phyloP scores from a whole-genome alignment of 2,888 invertebrate genomes.

The Colletes collaris region DNA sequence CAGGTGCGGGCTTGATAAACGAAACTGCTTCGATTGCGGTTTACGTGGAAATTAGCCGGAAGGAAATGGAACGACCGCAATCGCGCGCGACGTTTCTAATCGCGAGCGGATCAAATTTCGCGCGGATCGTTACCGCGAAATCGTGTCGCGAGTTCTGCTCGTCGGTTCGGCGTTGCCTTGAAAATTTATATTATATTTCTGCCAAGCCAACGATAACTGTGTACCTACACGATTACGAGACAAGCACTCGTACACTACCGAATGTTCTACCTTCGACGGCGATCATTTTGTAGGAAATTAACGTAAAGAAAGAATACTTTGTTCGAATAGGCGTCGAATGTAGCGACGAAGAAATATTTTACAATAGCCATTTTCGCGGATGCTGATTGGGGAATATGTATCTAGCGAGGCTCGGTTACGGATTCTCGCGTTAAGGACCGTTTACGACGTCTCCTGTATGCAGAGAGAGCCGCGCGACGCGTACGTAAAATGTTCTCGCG shows the following conservation, averaged over 20 bases:
- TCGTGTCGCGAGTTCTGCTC: constrained; percentile 5
- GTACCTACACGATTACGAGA: background rate
- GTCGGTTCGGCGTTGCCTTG: constrained; percentile 1
- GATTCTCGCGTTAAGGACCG: background rate
- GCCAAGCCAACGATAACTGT: constrained; percentile 47
- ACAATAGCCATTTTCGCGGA: no score
- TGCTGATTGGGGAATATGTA: no score
- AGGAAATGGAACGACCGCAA: constrained; percentile 22
- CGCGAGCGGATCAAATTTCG: constrained; percentile 47
- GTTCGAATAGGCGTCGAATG: no score
- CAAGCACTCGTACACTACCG: no score
- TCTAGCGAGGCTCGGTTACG: no score
- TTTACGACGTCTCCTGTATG: constrained; percentile 36
- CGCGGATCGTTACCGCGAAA: constrained; percentile 35
- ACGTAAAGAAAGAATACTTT: no score
- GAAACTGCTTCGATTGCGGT: constrained; percentile 52
- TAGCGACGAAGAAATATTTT: no score
- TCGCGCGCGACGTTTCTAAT: constrained; percentile 28
- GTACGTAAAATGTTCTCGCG: constrained; percentile 25
- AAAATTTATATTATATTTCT: constrained; percentile 39
- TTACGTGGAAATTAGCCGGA: constrained; percentile 53
- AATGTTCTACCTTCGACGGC: no score
- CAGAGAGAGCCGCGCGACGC: background rate
- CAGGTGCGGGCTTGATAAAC: constrained; percentile 63
- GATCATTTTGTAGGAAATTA: no score